A percentile compares a stretch with the other conserved stretches of the same genome.
These are phyloP conservation scores for Pyrrhosoma nymphula DNA, from an alignment of 2,888 invertebrate species.

Conservation along the genomic window DNA sequence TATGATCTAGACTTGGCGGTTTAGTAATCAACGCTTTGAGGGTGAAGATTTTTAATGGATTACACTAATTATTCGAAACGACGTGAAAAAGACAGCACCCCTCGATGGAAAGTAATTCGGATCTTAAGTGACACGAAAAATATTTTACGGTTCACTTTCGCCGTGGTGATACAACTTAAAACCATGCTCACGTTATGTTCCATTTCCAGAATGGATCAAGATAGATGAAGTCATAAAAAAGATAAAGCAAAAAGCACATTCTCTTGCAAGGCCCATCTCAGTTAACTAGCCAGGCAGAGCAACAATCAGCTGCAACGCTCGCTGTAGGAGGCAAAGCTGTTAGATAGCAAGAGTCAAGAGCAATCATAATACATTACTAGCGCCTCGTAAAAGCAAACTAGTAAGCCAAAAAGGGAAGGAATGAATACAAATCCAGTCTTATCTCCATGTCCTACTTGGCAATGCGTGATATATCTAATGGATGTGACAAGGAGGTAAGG, in stretches of 20 bases:
- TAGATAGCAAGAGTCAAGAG: background rate
- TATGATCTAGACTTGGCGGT: no score
- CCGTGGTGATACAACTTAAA: no score
- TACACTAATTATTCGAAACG: no score
- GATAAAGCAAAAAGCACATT: background rate
- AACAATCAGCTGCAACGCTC: background rate
- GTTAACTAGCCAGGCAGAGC: background rate
- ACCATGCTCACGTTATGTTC: no score
- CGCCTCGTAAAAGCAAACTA: background rate
- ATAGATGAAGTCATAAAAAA: background rate
- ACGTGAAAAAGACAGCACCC: no score
- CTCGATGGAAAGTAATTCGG: no score
- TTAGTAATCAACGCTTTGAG: no score
- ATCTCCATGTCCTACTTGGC: slow-evolving; percentile 7
- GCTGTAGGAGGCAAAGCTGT: background rate
- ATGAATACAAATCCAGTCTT: background rate
- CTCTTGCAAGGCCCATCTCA: background rate
- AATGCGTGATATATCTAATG: background rate
- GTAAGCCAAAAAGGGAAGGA: background rate
- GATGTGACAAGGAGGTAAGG: background rate
- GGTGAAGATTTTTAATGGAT: no score
- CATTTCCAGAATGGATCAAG: no score
- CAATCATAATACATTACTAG: background rate
- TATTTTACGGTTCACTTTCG: no score
- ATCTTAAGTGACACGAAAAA: no score